Conservation (phyloP, 2,797 vertebrate species). For the Esox lucius region DNA sequence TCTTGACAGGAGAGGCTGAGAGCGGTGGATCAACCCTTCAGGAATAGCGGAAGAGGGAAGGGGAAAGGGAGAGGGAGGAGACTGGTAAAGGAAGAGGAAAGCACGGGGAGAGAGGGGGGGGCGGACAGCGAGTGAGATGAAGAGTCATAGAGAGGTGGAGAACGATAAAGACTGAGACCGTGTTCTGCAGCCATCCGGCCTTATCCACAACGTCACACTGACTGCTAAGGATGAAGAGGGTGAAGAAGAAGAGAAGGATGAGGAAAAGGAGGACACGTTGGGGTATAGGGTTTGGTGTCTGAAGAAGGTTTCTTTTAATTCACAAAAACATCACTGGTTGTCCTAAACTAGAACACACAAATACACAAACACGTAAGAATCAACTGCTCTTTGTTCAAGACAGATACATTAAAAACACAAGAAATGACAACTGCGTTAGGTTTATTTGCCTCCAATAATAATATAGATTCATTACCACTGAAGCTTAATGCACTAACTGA, state of each 20-base stretch:
- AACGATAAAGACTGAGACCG: conserved; percentile 34
- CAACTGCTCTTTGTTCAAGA: not conserved
- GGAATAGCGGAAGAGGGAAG: not conserved
- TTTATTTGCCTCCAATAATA: conserved; percentile 11
- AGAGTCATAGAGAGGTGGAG: not conserved
- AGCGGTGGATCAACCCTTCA: conserved; percentile 22
- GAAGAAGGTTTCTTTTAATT: conserved; percentile 44
- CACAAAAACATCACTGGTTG: conserved; percentile 28
- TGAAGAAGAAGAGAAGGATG: conserved; percentile 31
- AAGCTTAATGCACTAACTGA: not conserved
- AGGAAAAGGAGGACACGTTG: conserved; percentile 24
- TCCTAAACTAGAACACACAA: conserved; percentile 24
- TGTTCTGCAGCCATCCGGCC: conserved; percentile 75
- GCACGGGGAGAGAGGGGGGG: not conserved
- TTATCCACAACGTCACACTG: conserved; percentile 70
- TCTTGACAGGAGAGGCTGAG: conserved; percentile 46
- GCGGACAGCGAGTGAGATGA: too few relatives aligned
- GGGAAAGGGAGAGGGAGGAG: not conserved
- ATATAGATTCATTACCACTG: not conserved
- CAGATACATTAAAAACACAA: not conserved
- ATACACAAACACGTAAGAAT: conserved; percentile 8
- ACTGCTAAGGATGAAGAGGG: conserved; percentile 64
- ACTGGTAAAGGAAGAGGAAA: not conserved
- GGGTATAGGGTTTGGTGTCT: conserved; percentile 46
- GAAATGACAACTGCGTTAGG: conserved; percentile 1